Evolutionary conservation across 2,888 invertebrate genomes (phyloP).

Genomic region (Synergus gifuensis): DNA sequence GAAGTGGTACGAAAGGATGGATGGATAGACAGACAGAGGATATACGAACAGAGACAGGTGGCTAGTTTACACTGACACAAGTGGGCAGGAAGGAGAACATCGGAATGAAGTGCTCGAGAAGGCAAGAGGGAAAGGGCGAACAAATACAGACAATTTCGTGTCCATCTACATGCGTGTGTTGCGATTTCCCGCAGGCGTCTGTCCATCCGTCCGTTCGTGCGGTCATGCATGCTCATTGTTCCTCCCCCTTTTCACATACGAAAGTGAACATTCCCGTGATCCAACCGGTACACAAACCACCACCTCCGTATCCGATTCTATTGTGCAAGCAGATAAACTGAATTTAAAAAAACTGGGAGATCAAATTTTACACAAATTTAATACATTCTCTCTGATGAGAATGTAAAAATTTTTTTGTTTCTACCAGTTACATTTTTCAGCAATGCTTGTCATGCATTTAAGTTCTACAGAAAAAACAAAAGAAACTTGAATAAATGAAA

Average conservation of each 20-base stretch:
- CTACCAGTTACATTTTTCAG: too few relatives aligned
- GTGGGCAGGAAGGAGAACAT: constrained; percentile 68
- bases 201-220: constrained; percentile 46
- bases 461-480: too few relatives aligned
- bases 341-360: too few relatives aligned
- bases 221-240: constrained; percentile 63
- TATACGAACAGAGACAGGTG: constrained; percentile 65
- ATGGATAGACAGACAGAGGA: constrained; percentile 57
- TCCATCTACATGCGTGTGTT: constrained; percentile 61
- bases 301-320: neutral
- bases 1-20: constrained; percentile 61
- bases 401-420: too few relatives aligned
- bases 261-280: constrained; percentile 63
- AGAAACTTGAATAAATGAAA: too few relatives aligned
- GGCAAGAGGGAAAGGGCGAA: constrained; percentile 37
- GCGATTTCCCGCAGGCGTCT: constrained; percentile 60
- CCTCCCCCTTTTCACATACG: constrained; percentile 63
- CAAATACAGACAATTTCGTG: constrained; percentile 58
- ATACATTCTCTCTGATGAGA: too few relatives aligned
- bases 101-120: constrained; percentile 50
- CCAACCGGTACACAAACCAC: constrained; percentile 57
- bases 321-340: too few relatives aligned
- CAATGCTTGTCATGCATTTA: too few relatives aligned
- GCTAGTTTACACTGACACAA: constrained; percentile 62
- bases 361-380: too few relatives aligned